Evolutionary conservation across 1,140 invertebrate genomes (phyloP).

Genomic region (Caenorhabditis briggsae): DNA sequence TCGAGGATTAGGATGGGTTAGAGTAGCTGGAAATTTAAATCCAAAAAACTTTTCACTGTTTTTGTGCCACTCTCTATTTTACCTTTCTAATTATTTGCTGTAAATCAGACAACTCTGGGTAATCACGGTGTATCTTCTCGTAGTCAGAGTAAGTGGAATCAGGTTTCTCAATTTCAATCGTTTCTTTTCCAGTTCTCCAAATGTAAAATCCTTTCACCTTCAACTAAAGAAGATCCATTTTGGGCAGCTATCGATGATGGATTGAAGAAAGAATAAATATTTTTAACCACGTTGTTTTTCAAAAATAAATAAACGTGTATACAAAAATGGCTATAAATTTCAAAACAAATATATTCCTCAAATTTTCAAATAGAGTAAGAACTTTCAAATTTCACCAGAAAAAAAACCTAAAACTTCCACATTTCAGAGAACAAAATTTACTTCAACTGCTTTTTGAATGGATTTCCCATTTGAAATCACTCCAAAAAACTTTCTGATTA

Average conservation of each 20-base stretch:
- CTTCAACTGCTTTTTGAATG: too few species aligned
- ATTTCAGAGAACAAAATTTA: too few species aligned
- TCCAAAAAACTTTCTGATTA: too few species aligned
- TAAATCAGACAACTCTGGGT: constrained; percentile 11
- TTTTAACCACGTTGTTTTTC: too few species aligned
- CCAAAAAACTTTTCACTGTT: neutral
- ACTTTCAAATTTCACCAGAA: too few species aligned
- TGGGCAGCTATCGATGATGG: constrained; percentile 86
- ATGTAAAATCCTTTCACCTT: constrained; percentile 81
- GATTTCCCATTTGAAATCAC: too few species aligned
- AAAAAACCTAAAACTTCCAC: too few species aligned
- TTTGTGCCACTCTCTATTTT: constrained; percentile 41
- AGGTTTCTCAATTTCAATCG: neutral
- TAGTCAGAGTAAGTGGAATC: neutral
- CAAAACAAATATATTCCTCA: too few species aligned
- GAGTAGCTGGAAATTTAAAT: neutral
- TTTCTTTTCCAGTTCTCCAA: constrained; percentile 80
- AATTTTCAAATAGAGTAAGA: too few species aligned
- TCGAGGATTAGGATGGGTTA: neutral
- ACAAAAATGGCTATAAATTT: too few species aligned
- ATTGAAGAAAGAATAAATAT: constrained; percentile 81
- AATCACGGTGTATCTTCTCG: constrained; percentile 2
- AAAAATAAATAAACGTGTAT: too few species aligned
- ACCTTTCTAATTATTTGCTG: neutral
- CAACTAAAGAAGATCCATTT: constrained; percentile 84